Evolutionary conservation across 1,140 invertebrate genomes (phyloP), one percentile per base, ranked within the genome.

Genomic region (Drosophila suzukii): DNA sequence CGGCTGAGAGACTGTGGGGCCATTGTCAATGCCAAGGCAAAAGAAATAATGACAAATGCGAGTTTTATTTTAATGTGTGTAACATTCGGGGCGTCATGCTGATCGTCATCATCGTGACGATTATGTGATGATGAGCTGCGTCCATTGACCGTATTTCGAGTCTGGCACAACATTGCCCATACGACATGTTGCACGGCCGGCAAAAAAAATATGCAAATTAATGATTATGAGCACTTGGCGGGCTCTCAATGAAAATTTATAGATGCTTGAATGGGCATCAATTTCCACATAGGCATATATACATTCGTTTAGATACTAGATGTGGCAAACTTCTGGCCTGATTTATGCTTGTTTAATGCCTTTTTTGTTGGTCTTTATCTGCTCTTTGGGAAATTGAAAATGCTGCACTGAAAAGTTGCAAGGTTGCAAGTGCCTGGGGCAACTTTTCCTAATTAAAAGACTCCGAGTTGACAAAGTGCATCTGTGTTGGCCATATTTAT

Each of bases 21-120:
- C 65, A 75, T 58, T 75, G 54, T 58, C 72, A 76, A 50, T 75
- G 73, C 61, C 61, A 76, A 67, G 55, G 46, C 49, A 36, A 54
- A 15, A 50, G 12, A 61, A 75, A 67, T 63, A 74, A 74, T 85
- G 81, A 85, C 83, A 85, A 85, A 85, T 86, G 82, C 78, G 68
- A 57, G 81, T 85, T 86, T 81, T 86, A 85, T 85, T 85, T 86
- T 86, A 85, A 85, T 85, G 78, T 53, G 68, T 86, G 81, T 63
- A 81, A 78, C 82, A 75, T 86, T 86, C 61, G 78, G 78, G 53
- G 50, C 63, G 63, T 62, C 67, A 78, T 41, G 71, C 71, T 68
- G 44, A 53, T 54, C 49, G 70, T 67, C 43, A 71, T 71, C 46
- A 67, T 56, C 43, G 55, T 63, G 43, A 15, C 56, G 39, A 8